phyloP scores from a whole-genome alignment of 2,113 vertebrate species.

The Anser brachyrhynchus region DNA sequence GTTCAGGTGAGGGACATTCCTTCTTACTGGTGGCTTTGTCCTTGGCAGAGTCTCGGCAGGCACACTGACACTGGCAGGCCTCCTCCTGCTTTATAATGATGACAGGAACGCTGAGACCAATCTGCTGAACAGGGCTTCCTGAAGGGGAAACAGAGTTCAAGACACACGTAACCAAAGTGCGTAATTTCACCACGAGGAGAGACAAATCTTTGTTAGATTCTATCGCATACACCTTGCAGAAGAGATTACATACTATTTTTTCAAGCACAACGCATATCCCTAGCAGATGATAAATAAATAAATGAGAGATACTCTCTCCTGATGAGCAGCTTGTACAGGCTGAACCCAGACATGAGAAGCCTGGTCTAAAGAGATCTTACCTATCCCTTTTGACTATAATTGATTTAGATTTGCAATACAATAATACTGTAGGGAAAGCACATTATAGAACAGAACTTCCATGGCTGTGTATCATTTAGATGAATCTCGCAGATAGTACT shows the following conservation, averaged over 20 bases:
- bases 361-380: neutral
- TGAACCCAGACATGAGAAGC: neutral
- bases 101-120: constrained; percentile 96
- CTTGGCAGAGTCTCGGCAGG: constrained; percentile 91
- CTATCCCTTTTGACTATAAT: neutral
- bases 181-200: neutral
- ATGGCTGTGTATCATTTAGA: neutral
- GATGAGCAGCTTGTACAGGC: neutral
- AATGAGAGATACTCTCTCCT: neutral
- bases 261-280: neutral
- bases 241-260: neutral
- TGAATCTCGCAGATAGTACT: neutral
- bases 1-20: constrained; percentile 72
- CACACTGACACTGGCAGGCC: constrained; percentile 97
- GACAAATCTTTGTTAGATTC: neutral
- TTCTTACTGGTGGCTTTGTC: constrained; percentile 82
- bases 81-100: constrained; percentile 99
- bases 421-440: neutral
- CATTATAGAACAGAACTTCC: neutral
- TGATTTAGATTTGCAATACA: neutral
- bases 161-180: neutral
- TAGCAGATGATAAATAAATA: neutral
- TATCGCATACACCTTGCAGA: neutral
- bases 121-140: constrained; percentile 95
- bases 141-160: constrained; percentile 65